Percentiles rank a stretch among this genome's conserved stretches.
phyloP scores from a whole-genome alignment of 2,113 vertebrate species.

The Acanthochromis polyacanthus region DNA sequence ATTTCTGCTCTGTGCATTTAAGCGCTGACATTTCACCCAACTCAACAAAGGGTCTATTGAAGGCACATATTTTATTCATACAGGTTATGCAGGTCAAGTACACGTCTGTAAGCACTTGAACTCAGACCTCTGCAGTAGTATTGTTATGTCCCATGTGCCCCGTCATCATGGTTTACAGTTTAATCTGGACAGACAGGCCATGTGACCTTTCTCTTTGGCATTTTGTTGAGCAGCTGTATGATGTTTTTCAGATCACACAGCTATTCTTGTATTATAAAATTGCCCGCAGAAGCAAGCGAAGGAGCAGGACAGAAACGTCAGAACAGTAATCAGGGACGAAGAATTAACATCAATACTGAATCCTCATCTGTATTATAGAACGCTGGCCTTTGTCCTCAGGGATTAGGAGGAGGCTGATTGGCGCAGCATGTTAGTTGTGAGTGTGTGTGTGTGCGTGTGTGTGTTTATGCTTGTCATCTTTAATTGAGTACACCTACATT shows the following conservation, averaged over 20 bases:
- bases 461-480: conserved; percentile 26
- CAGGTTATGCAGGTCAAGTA: conserved; percentile 27
- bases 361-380: conserved; percentile 65
- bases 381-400: conserved; percentile 42
- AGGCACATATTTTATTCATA: conserved; percentile 61
- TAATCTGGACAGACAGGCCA: conserved; percentile 13
- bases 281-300: background rate
- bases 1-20: conserved; percentile 19
- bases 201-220: conserved; percentile 14
- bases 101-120: background rate
- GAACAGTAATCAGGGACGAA: conserved; percentile 16
- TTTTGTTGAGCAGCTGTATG: conserved; percentile 26
- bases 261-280: background rate
- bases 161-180: conserved; percentile 19
- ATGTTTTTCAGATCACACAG: background rate
- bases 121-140: conserved; percentile 16
- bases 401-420: conserved; percentile 49
- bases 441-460: background rate
- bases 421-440: conserved; percentile 4
- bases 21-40: conserved; percentile 9
- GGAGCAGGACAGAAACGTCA: background rate
- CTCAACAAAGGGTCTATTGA: conserved; percentile 7
- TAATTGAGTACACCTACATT: conserved; percentile 17
- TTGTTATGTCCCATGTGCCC: conserved; percentile 13
- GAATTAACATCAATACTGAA: conserved; percentile 45